Evolutionary conservation across 1,140 invertebrate genomes (phyloP).

Genomic region (Lineus longissimus): DNA sequence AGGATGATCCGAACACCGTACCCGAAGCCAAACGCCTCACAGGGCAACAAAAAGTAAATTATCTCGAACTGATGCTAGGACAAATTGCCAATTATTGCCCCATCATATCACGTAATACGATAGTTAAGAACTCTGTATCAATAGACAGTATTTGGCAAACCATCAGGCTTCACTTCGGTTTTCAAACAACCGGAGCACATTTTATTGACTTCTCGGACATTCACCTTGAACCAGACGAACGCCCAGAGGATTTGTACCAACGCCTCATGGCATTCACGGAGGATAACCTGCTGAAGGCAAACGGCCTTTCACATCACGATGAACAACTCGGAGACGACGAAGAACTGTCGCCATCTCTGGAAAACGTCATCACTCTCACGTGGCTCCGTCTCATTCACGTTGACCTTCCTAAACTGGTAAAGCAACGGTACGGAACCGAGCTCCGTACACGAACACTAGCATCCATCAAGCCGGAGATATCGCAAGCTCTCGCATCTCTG

Average conservation of each 20-base stretch:
- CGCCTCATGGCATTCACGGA: slow-evolving; percentile 21
- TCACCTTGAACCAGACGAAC: slow-evolving; percentile 16
- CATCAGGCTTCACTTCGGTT: slow-evolving; percentile 23
- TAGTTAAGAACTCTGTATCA: slow-evolving; percentile 22
- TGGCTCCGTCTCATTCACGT: slow-evolving; percentile 19
- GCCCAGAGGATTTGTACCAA: slow-evolving; percentile 24
- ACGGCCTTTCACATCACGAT: slow-evolving; percentile 17
- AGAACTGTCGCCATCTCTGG: no score
- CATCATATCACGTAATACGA: slow-evolving; percentile 18
- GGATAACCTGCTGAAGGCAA: slow-evolving; percentile 15
- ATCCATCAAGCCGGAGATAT: no score
- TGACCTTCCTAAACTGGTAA: slow-evolving; percentile 18
- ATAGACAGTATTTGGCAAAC: slow-evolving; percentile 18
- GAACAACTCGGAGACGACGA: slow-evolving; percentile 16
- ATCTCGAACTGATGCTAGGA: slow-evolving; percentile 22
- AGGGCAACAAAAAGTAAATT: slow-evolving; percentile 16
- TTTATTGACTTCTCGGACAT: slow-evolving; percentile 23
- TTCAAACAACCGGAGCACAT: slow-evolving; percentile 23
- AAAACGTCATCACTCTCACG: slow-evolving; percentile 22
- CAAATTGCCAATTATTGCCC: slow-evolving; percentile 26
- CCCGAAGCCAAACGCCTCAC: slow-evolving; percentile 8
- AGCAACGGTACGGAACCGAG: no score
- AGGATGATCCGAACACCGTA: slow-evolving; percentile 11
- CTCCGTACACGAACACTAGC: no score
- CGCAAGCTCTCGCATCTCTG: no score